Evolutionary conservation across 1,140 invertebrate species (phyloP).

Genomic region (Nasonia vitripennis): DNA sequence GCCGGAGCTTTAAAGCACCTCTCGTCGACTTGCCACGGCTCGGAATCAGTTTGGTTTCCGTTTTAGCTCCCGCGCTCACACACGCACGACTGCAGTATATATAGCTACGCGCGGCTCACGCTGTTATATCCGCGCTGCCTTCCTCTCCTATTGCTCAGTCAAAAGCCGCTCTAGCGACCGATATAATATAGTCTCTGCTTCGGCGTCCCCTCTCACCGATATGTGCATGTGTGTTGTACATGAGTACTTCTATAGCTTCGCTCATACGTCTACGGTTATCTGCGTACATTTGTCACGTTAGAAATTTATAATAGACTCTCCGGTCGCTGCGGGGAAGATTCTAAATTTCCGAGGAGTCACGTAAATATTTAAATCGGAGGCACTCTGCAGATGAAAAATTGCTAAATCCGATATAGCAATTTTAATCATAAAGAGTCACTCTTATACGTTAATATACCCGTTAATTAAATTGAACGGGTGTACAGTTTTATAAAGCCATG

Average conservation of each 20-base stretch:
- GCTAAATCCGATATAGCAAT: no score
- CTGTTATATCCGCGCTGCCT: no score
- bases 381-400: no score
- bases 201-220: background rate
- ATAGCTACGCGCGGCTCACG: background rate
- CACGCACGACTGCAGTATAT: background rate
- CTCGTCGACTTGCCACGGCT: conserved; percentile 6
- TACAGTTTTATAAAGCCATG: no score
- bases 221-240: conserved; percentile 2
- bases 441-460: no score
- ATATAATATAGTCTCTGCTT: conserved; percentile 22
- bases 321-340: background rate
- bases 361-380: background rate
- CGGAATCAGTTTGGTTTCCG: conserved; percentile 51
- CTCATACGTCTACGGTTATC: background rate
- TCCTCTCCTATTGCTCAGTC: background rate
- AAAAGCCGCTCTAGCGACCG: background rate
- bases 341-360: background rate
- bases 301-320: background rate
- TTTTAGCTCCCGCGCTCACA: background rate
- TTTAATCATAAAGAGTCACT: background rate
- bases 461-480: no score
- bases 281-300: background rate
- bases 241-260: background rate
- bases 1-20: conserved; percentile 20